Conservation (phyloP, 2,113 vertebrate species). For the Bagarius yarrelli region DNA sequence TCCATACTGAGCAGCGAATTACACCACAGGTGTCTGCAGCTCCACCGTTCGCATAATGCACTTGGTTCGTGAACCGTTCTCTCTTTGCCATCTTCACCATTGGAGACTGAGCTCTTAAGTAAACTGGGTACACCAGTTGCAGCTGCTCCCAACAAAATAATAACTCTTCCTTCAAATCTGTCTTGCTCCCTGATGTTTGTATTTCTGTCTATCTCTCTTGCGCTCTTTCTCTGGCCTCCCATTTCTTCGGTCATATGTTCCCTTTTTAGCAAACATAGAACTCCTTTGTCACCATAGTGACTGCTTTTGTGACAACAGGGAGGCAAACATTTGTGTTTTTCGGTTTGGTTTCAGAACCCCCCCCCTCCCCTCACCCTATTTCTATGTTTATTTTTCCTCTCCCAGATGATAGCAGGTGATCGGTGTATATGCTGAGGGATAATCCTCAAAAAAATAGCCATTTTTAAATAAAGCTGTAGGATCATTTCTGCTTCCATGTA, state of each 20-base stretch:
- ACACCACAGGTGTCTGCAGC: constrained; percentile 19
- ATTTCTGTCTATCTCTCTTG: not conserved
- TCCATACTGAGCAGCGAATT: constrained; percentile 14
- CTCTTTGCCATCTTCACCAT: constrained; percentile 13
- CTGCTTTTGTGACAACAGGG: constrained; percentile 39
- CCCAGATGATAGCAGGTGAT: constrained; percentile 10
- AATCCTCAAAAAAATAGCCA: not conserved
- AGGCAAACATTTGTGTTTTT: constrained; percentile 21
- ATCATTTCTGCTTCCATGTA: not conserved
- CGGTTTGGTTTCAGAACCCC: not conserved
- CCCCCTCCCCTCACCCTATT: not conserved
- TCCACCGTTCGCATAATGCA: constrained; percentile 29
- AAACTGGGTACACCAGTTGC: constrained; percentile 42
- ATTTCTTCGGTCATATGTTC: constrained; percentile 10
- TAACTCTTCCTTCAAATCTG: constrained; percentile 12
- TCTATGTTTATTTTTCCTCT: not conserved
- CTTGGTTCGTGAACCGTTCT: constrained; percentile 1
- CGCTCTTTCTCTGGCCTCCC: not conserved
- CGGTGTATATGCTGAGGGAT: not conserved
- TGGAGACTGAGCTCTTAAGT: constrained; percentile 46
- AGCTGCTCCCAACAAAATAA: constrained; percentile 34
- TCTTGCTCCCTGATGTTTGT: not conserved
- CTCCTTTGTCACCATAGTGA: constrained; percentile 47
- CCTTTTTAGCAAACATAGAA: constrained; percentile 30
- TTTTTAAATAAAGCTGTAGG: not conserved